A percentile compares a stretch with the other conserved stretches of the same genome.
Conservation (phyloP, 2,113 vertebrate species). For the Progne subis region DNA sequence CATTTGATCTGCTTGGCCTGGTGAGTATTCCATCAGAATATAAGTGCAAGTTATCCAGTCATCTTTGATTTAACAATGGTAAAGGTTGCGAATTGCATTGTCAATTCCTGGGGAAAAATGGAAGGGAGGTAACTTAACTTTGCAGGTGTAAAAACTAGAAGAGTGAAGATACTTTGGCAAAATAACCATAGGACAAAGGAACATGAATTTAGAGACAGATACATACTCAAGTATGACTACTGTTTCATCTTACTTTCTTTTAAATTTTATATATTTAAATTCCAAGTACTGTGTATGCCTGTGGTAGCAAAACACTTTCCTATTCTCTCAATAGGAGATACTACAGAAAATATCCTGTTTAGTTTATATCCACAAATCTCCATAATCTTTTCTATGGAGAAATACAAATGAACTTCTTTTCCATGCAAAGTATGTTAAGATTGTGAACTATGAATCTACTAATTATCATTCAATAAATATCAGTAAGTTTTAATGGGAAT, state of each 20-base stretch:
- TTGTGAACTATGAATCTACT: neutral
- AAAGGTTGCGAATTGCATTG: neutral
- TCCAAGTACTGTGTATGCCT: neutral
- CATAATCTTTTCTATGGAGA: neutral
- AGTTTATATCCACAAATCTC: neutral
- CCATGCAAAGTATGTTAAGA: neutral
- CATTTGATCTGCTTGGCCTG: neutral
- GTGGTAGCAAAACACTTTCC: neutral
- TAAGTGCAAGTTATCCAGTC: neutral
- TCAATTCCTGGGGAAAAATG: neutral
- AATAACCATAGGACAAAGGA: neutral
- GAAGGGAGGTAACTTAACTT: neutral
- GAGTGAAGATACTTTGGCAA: neutral
- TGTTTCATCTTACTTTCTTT: neutral
- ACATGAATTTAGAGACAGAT: neutral
- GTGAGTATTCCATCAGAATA: neutral
- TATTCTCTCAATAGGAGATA: neutral
- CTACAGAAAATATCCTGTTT: neutral
- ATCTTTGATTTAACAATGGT: neutral
- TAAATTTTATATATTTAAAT: neutral
- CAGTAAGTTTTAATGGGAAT: constrained; percentile 29
- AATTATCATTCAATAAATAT: constrained; percentile 1
- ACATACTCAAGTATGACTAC: neutral
- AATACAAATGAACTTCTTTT: neutral
- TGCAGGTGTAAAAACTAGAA: neutral